Evolutionary conservation across 2,888 invertebrate genomes (phyloP).

Genomic region (Chrysolina americana): DNA sequence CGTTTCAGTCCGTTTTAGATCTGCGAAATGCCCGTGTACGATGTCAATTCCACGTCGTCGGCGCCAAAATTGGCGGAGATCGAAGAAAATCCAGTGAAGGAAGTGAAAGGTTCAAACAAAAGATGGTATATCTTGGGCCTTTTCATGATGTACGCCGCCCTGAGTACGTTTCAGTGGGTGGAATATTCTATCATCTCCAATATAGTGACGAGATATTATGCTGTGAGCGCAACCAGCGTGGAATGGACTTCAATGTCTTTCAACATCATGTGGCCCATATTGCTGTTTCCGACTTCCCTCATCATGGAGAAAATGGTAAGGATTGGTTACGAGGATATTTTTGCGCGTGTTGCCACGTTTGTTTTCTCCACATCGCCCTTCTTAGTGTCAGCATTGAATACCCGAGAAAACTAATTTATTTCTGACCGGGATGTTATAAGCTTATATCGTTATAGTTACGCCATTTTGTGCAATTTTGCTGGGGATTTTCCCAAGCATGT

Average conservation of each 20-base stretch:
- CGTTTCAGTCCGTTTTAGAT: not conserved
- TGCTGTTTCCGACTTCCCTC: conserved; percentile 3
- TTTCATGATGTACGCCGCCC: conserved; percentile 7
- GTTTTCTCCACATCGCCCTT: too few relatives aligned
- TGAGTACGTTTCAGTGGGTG: conserved; percentile 18
- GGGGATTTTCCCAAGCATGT: too few relatives aligned
- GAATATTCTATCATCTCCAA: conserved; percentile 25
- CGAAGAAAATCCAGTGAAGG: not conserved
- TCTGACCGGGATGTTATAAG: too few relatives aligned
- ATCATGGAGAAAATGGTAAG: conserved; percentile 17
- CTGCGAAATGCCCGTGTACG: not conserved
- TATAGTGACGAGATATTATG: conserved; percentile 16
- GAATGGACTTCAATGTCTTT: conserved; percentile 27
- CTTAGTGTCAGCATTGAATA: too few relatives aligned
- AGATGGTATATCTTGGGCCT: conserved; percentile 10
- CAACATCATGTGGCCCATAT: conserved; percentile 6
- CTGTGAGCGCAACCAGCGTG: not conserved
- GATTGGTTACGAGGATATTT: not conserved
- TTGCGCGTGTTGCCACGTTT: too few relatives aligned
- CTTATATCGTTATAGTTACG: too few relatives aligned
- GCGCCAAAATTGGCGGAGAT: not conserved
- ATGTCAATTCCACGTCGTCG: not conserved
- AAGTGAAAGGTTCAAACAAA: conserved; percentile 1
- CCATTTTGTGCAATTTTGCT: too few relatives aligned
- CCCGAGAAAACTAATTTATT: too few relatives aligned